Evolutionary conservation across 2,113 vertebrate species (phyloP), one percentile per base, ranked within the genome.

Genomic region (Sphaerodactylus townsendi): DNA sequence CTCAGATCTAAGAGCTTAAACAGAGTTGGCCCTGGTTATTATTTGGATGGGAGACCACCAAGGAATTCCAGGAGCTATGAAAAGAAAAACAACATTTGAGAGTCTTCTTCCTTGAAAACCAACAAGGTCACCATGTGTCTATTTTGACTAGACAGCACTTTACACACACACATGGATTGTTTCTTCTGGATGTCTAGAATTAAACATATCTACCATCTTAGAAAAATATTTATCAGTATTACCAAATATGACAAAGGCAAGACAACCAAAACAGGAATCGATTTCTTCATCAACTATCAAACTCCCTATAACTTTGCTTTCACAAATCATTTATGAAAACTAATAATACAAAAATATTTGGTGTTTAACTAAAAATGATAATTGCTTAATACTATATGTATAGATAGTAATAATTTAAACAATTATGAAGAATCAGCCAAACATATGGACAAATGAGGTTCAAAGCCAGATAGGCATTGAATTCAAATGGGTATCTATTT

Each of bases 191-290:
- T 79, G 37, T 73, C 19, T 21, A 81, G 33, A 85, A 48, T 23
- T 50, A 85, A 33, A 56, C 1, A 10, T 37, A 69, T 11, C 23
- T 21, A 78, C 35, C 30, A 65, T 13, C 35, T 37, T 53, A 72
- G 65, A 76, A 79, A 75, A 10, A 53, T 53, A 53, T 53, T 53
- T 19, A 82, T 85, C 78, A n/a, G n/a, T n/a, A n/a, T n/a, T n/a
- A 5, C 3, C 5, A 74, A 44, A 83, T 15, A 37, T 39, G 35
- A 62, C 25, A 50, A 28, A 82, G 44, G 71, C 23, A 44, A 84
- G 17, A 73, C 78, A 71, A n/a, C 2, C 28, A 82, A 28, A 80
- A 79, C 28, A 68, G 53, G 5, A 33, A 79, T 77, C 37, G 10
- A 5, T 13, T n/a, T 11, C 8, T 9, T 13, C 28, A 73, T 4